phyloP scores from a whole-genome alignment of 2,113 vertebrate genomes.

The Sialia sialis region DNA sequence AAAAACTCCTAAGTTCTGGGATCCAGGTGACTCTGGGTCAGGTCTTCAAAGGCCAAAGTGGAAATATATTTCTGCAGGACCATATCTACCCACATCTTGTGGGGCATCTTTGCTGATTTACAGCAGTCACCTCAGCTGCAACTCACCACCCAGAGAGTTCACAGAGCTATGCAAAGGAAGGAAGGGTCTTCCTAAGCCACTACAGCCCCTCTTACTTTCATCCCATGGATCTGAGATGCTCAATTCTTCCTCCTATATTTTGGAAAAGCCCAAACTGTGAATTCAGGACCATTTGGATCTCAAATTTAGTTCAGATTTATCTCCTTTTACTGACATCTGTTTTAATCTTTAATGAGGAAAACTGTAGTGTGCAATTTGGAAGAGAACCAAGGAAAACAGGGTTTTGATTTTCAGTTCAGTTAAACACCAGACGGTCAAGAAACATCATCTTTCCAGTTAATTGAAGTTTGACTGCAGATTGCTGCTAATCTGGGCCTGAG shows the following conservation, averaged over 20 bases:
- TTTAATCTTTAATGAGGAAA: conserved; percentile 43
- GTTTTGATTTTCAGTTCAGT: conserved; percentile 46
- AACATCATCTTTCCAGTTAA: conserved; percentile 11
- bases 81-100: not conserved
- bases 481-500: conserved; percentile 18
- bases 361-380: not conserved
- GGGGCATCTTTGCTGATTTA: not conserved
- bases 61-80: not conserved
- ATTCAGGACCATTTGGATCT: not conserved
- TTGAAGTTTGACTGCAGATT: conserved; percentile 6
- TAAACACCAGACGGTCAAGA: conserved; percentile 27
- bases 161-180: not conserved
- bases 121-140: not conserved
- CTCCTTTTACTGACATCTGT: conserved; percentile 30
- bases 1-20: not conserved
- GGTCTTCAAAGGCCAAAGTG: not conserved
- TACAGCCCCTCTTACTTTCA: not conserved
- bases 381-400: conserved; percentile 40
- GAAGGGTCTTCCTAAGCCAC: not conserved
- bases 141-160: not conserved
- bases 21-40: not conserved
- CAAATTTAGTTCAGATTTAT: not conserved
- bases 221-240: not conserved
- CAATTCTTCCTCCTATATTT: not conserved
- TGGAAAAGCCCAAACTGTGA: not conserved